phyloP scores from a whole-genome alignment of 2,113 vertebrate species.

The Phoxinus phoxinus region DNA sequence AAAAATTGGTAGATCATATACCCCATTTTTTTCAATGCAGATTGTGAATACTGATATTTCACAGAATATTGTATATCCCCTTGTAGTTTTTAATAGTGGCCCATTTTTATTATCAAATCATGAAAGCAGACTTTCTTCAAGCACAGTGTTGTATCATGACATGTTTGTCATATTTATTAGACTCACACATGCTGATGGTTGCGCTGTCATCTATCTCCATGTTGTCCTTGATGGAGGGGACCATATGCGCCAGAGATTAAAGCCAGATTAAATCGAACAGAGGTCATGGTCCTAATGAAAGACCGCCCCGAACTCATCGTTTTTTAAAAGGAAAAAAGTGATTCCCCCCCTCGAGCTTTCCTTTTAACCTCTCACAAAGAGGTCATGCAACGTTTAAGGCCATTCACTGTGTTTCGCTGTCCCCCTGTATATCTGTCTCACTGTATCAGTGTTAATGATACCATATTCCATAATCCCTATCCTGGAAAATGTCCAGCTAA shows the following conservation, averaged over 20 bases:
- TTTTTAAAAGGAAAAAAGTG: conserved; percentile 53
- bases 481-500: neutral
- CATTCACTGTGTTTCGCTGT: neutral
- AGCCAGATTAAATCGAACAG: conserved; percentile 69
- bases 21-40: neutral
- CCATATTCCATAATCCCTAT: conserved; percentile 10
- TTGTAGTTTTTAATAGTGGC: neutral
- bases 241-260: conserved; percentile 74
- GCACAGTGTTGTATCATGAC: neutral
- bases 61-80: neutral
- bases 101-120: neutral
- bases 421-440: neutral
- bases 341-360: conserved; percentile 21
- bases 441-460: neutral
- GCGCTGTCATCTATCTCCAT: conserved; percentile 40
- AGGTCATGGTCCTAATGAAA: conserved; percentile 59
- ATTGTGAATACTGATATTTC: neutral
- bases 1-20: neutral
- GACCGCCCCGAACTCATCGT: conserved; percentile 53
- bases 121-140: neutral
- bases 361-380: conserved; percentile 45
- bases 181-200: conserved; percentile 38
- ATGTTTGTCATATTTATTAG: neutral
- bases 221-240: conserved; percentile 62
- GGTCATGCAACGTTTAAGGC: neutral